These are phyloP conservation scores for Ceyx margarethae DNA, from an alignment of 2,113 vertebrate genomes.

Conservation along the genomic window DNA sequence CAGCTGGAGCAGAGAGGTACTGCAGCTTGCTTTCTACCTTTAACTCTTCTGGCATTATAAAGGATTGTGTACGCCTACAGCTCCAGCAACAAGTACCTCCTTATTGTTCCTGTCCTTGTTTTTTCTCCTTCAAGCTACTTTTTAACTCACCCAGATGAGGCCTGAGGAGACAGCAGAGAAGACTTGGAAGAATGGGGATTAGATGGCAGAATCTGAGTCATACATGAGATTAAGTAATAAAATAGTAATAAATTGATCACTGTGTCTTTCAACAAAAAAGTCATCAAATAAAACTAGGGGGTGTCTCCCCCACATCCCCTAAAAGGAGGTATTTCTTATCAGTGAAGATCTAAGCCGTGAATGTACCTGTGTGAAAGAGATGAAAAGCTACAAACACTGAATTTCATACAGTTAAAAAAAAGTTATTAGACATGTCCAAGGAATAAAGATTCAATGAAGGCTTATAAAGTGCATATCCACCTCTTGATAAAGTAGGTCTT, in stretches of 20 bases:
- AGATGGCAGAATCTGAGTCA: neutral
- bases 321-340: neutral
- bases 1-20: neutral
- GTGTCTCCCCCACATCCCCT: fast-evolving
- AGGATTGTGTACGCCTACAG: neutral
- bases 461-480: neutral
- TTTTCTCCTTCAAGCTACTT: neutral
- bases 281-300: neutral
- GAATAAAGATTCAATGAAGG: neutral
- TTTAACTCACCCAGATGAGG: neutral
- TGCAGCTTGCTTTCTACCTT: neutral
- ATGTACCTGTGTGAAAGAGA: neutral
- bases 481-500: neutral
- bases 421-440: neutral
- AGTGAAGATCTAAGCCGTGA: neutral
- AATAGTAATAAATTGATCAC: neutral
- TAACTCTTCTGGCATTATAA: neutral
- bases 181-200: neutral
- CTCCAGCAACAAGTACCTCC: neutral
- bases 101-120: neutral
- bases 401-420: neutral
- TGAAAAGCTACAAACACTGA: neutral
- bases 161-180: neutral
- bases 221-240: neutral
- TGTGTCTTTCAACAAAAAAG: neutral